These are phyloP conservation scores for Drosophila parabipectinata DNA, from an alignment of 1,140 invertebrate genomes.

Conservation along the genomic window DNA sequence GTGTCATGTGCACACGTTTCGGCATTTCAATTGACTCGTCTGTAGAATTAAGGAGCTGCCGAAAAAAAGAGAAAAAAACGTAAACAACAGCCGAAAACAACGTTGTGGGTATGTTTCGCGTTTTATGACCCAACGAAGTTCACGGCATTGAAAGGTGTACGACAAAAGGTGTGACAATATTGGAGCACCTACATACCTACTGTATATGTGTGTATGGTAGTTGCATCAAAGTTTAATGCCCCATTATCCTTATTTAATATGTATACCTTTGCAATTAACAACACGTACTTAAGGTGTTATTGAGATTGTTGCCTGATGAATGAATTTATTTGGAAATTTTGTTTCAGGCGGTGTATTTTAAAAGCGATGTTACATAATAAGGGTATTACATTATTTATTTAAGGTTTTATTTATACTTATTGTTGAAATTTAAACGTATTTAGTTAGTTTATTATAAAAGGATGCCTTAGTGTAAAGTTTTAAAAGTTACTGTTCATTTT, in stretches of 20 bases:
- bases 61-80: constrained; percentile 40
- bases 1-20: constrained; percentile 59
- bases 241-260: constrained; percentile 51
- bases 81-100: constrained; percentile 54
- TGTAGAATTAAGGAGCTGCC: constrained; percentile 59
- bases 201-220: not conserved
- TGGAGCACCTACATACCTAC: constrained; percentile 22
- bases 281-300: constrained; percentile 41
- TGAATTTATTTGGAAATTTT: not conserved
- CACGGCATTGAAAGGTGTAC: constrained; percentile 69
- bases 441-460: no score
- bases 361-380: not conserved
- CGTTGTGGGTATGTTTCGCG: constrained; percentile 52
- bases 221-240: constrained; percentile 50
- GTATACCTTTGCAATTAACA: constrained; percentile 32
- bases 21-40: constrained; percentile 58
- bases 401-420: no score
- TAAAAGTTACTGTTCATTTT: no score
- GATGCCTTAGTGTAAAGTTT: no score
- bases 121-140: constrained; percentile 76
- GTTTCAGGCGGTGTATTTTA: not conserved
- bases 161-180: constrained; percentile 57
- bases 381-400: not conserved
- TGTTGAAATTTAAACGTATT: not conserved
- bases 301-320: constrained; percentile 31